Conservation (phyloP, 1,140 invertebrate genomes). For the Aphaenogaster floridana region DNA sequence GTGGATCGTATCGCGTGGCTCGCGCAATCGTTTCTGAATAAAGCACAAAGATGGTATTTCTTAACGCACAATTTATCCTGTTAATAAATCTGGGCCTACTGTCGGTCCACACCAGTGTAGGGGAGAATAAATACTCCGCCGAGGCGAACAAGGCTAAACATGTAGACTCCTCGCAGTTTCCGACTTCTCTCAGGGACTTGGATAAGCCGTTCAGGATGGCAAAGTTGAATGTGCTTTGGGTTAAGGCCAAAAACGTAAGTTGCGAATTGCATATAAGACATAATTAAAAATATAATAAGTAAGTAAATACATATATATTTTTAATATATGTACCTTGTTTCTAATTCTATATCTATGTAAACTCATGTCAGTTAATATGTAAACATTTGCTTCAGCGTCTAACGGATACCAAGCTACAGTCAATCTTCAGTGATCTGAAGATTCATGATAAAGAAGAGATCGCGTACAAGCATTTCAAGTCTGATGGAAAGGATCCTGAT, state of each 20-base stretch:
- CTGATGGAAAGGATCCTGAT: conserved; percentile 94
- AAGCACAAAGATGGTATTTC: conserved; percentile 21
- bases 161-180: conserved; percentile 81
- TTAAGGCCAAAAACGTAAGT: conserved; percentile 93
- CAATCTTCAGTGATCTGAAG: conserved; percentile 95
- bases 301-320: not conserved
- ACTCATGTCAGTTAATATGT: not conserved
- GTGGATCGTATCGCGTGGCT: not conserved
- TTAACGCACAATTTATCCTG: conserved; percentile 31
- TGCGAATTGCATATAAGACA: not conserved
- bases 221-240: conserved; percentile 94
- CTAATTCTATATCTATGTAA: conserved; percentile 34
- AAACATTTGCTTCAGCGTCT: conserved; percentile 89
- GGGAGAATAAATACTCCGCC: conserved; percentile 88
- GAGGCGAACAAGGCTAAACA: conserved; percentile 87
- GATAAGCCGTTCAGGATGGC: conserved; percentile 94
- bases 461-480: conserved; percentile 92
- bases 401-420: conserved; percentile 94
- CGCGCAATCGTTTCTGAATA: not conserved
- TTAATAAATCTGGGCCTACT: conserved; percentile 59
- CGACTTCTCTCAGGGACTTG: conserved; percentile 88
- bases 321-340: conserved; percentile 8
- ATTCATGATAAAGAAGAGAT: conserved; percentile 97
- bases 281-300: not conserved
- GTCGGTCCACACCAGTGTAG: conserved; percentile 68